Conservation (phyloP, 2,888 invertebrate genomes). For the Diploptera punctata region DNA sequence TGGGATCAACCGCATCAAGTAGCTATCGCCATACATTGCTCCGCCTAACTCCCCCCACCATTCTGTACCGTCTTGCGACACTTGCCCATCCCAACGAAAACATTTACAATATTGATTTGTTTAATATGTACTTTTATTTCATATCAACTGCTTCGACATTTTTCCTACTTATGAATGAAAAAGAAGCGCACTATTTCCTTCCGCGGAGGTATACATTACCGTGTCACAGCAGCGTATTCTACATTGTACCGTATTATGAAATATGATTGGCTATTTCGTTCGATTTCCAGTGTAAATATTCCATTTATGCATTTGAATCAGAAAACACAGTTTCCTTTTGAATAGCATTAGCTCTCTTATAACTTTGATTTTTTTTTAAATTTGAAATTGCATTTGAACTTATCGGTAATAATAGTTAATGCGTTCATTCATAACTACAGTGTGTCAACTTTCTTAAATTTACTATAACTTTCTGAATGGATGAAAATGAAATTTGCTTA, state of each 20-base stretch:
- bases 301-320: not conserved
- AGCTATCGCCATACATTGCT: not conserved
- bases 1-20: not conserved
- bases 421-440: not conserved
- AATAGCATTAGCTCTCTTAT: no score
- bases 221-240: no score
- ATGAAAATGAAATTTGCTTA: not conserved
- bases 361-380: no score
- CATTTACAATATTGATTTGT: no score
- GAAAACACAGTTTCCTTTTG: no score
- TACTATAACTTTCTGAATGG: not conserved
- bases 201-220: not conserved
- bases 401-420: not conserved
- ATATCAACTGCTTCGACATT: no score
- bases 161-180: not conserved
- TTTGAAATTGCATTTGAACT: no score
- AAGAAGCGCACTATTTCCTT: conserved; percentile 14
- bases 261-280: conserved; percentile 30
- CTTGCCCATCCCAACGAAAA: no score
- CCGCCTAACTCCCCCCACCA: no score
- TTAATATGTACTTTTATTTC: no score
- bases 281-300: not conserved
- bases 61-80: no score
- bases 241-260: conserved; percentile 22
- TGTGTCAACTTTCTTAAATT: not conserved